A percentile compares a stretch with the other conserved stretches of the same genome.
phyloP scores from a whole-genome alignment of 30 jellyfish, hydroid and myxozoan species.

The Catostylus mosaicus region DNA sequence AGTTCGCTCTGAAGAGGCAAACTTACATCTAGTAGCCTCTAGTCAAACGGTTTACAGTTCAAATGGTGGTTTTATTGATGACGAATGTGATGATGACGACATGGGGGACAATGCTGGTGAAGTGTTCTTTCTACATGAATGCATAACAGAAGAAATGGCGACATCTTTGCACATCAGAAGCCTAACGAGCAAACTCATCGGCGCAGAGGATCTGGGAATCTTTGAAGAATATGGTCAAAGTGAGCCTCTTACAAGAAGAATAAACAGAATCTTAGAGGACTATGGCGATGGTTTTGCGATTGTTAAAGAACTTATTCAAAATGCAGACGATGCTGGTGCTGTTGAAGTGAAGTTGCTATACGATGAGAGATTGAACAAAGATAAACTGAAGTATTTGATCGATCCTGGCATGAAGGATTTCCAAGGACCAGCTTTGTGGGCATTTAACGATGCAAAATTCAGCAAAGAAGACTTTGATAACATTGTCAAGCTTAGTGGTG shows the following conservation, averaged over 20 bases:
- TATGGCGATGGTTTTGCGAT: slow-evolving; percentile 89
- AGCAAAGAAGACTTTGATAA: slow-evolving; percentile 74
- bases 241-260: slow-evolving; percentile 78
- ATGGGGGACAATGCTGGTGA: slow-evolving; percentile 8
- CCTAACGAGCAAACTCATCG: slow-evolving; percentile 54
- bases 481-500: slow-evolving; percentile 81
- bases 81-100: not conserved
- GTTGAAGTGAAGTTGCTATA: slow-evolving; percentile 51
- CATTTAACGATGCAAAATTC: slow-evolving; percentile 68
- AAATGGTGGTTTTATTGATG: not conserved
- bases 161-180: slow-evolving; percentile 42
- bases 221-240: slow-evolving; percentile 85
- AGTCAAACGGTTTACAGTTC: slow-evolving; percentile 42
- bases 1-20: slow-evolving; percentile 4
- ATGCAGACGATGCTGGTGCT: slow-evolving; percentile 96
- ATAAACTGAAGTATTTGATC: slow-evolving; percentile 16
- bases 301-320: slow-evolving; percentile 83
- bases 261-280: slow-evolving; percentile 63
- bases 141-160: slow-evolving; percentile 50
- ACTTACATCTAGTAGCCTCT: not conserved
- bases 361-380: slow-evolving; percentile 68
- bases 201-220: slow-evolving; percentile 44
- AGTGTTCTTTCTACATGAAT: slow-evolving; percentile 35
- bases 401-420: slow-evolving; percentile 70
- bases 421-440: slow-evolving; percentile 96